Base-by-base conservation (phyloP, 2,797 vertebrate genomes). In the Gallinago solitaria region DNA sequence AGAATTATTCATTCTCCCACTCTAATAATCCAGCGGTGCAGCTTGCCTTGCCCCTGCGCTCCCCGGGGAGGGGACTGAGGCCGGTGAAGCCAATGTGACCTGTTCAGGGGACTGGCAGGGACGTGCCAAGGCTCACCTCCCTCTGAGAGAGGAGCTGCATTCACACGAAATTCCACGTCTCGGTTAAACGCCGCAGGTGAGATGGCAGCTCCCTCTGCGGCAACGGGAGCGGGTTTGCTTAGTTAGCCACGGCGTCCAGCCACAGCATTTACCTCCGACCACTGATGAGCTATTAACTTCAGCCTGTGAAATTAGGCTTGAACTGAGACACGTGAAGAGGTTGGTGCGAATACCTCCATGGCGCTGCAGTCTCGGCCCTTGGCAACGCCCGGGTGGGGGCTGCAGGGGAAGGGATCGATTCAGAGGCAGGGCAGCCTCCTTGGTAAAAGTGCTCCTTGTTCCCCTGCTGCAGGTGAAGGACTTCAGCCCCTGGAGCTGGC, bases 1-100 rank as follows among this genome's bases (percentile, higher is more conserved):
- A 68, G 69, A 87, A 96, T 93, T 82, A 84, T 71, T 88, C 63
- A 60, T 87, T 91, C 51, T 67, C 27, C 43, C 57, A n/a, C 39
- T 76, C 80, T 57, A 80, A 89, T 27, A 81, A 77, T 30, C 35
- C 32, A 64, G 54, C 2, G 5, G 65, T 35, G 73, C 33, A 47
- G 32, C 60, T 71, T 57, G 28, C 45, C 69, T 68, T 2, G 9
- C 51, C 68, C 60, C 71, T 76, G 68, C 0, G 0, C 32, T 93
- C 89, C 56, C 80, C 1, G 1, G 78, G 41, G 70, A 54, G 8
- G 8, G 64, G 47, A 17, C n/a, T 51, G 68, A 39, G 65, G 50
- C 77, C 12, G 18, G 28, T 11, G 10, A 90, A 89, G 37, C 33
- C 74, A 50, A 11, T 0, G 0, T 25, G 33, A 39, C 39, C 69